Evolutionary conservation across 2,888 invertebrate species (phyloP), one percentile per base, ranked within the genome.

Genomic region (Fragum whitleyi): DNA sequence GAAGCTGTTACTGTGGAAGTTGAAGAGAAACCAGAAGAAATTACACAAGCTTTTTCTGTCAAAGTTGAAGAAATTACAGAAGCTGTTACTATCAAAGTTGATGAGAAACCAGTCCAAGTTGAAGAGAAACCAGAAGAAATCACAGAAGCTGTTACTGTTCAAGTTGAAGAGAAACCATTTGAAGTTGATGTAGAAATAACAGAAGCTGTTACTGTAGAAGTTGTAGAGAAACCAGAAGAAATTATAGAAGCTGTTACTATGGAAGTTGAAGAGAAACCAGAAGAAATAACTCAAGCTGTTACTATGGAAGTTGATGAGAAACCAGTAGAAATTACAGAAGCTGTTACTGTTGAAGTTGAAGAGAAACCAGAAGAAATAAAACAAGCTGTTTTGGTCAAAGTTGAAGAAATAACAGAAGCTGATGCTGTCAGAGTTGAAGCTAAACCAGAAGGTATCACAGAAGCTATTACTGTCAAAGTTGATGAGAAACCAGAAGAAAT

Each of bases 191-290:
- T 19, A 57, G 70, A 55, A 36, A 51, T 39, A 26, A 47, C 59
- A 21, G 21, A 47, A 26, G 42, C 76, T 23, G 78, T 77, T 53
- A 84, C 85, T 61, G 39, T 70, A 16, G 26, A 57, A 14, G 62
- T 67, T 51, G 65, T 23, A 47, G 29, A 47, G 26, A 65, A 75
- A 62, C 73, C 72, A 51, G 28, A 47, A 14, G 70, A 65, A 69
- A 42, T 21, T 3, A 14, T 3, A 9, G 47, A 14, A 19, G 47
- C 14, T 9, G 14, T 47, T 47, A 47, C 3, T 14, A 5, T 14
- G 3, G 47, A 47, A 47, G 65, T 68, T 61, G 42, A 19, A 68
- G 57, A 57, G 36, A 65, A 75, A 62, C 74, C 69, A 51, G 28
- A 47, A 6, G 70, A 65, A 69, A 51, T 28, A 36, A 36, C 32